Percentiles rank a stretch among this genome's conserved stretches.
Conservation (phyloP, 2,797 vertebrate genomes). For the Falco peregrinus region DNA sequence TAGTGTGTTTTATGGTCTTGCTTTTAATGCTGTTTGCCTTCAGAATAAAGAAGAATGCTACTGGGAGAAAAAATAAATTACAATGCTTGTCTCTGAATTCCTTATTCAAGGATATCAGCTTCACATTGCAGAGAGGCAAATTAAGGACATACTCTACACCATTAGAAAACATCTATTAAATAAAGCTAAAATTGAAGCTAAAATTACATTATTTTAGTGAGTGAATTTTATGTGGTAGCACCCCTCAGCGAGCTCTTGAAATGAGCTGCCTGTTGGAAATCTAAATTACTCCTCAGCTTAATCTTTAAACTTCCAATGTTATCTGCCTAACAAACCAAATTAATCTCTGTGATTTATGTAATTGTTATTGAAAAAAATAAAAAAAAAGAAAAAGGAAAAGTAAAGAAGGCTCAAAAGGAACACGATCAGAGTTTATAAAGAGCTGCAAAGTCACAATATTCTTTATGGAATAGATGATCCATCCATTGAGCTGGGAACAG, state of each 20-base stretch:
- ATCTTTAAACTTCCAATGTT: neutral
- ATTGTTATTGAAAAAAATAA: neutral
- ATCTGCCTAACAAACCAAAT: neutral
- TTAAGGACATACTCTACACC: neutral
- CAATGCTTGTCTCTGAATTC: neutral
- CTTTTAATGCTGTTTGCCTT: neutral
- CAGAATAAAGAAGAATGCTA: neutral
- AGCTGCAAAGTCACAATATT: neutral
- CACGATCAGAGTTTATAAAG: neutral
- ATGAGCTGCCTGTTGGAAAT: neutral
- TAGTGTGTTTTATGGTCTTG: neutral
- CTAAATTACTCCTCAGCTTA: neutral
- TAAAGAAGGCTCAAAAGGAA: neutral
- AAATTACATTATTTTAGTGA: neutral
- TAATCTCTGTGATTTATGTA: neutral
- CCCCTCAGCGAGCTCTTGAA: neutral
- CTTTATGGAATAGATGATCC: neutral
- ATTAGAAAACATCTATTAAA: constrained; percentile 8
- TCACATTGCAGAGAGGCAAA: neutral
- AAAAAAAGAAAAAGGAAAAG: neutral
- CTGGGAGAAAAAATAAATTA: neutral
- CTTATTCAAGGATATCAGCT: neutral
- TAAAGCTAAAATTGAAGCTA: constrained; percentile 10
- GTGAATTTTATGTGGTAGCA: neutral
- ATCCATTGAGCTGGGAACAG: neutral